A percentile compares a stretch with the other conserved stretches of the same genome.
phyloP scores from a whole-genome alignment of 2,888 invertebrate species.

The Acleris holmiana region DNA sequence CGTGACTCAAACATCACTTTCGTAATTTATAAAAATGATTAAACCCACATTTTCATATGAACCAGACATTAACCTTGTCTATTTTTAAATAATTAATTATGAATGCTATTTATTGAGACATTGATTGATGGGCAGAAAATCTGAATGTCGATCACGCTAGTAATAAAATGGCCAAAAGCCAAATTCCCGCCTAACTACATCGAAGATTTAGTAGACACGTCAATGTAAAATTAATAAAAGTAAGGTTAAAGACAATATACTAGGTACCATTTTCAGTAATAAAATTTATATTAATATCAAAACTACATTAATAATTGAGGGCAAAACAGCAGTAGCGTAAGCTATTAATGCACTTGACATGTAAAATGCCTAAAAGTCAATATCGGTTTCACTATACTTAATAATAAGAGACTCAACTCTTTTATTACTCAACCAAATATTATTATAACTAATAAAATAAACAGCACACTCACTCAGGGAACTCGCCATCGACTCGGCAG shows the following conservation, averaged over 20 bases:
- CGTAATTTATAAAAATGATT: too few relatives aligned
- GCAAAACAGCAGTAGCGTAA: too few relatives aligned
- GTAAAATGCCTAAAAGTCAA: too few relatives aligned
- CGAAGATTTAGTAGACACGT: conserved; percentile 14
- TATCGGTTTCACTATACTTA: too few relatives aligned
- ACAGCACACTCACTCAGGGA: conserved; percentile 90
- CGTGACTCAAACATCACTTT: too few relatives aligned
- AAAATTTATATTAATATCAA: too few relatives aligned
- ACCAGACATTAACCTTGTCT: conserved; percentile 16
- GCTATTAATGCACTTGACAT: too few relatives aligned
- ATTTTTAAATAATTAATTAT: conserved; percentile 21
- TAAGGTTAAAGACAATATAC: not conserved
- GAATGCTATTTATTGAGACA: conserved; percentile 23
- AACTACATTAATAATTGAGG: too few relatives aligned
- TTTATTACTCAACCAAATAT: not conserved
- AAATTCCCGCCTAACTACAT: conserved; percentile 13
- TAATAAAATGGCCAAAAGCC: conserved; percentile 29
- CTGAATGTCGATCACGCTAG: conserved; percentile 16
- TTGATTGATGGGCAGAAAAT: conserved; percentile 32
- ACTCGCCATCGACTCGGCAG: conserved; percentile 96
- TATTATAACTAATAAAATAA: conserved; percentile 25
- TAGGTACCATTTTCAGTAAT: not conserved
- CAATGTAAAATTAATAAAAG: conserved; percentile 5
- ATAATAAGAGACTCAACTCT: too few relatives aligned
- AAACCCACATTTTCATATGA: too few relatives aligned